Conservation (phyloP, 2,113 vertebrate genomes). For the Strix uralensis region DNA sequence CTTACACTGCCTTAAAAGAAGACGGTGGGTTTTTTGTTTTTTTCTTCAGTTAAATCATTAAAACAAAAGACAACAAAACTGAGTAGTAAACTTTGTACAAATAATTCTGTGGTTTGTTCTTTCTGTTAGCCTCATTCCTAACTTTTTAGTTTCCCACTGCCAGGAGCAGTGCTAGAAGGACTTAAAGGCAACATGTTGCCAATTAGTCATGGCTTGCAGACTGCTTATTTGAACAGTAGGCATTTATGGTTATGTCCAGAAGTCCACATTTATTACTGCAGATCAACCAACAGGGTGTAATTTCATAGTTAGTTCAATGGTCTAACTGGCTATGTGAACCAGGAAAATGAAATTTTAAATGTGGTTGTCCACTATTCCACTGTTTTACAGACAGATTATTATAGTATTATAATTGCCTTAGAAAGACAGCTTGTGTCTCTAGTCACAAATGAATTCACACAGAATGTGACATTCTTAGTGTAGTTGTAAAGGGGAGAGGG, state of each 20-base stretch:
- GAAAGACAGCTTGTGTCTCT: not conserved
- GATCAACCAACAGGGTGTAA: not conserved
- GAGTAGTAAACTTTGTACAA: not conserved
- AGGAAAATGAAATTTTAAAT: not conserved
- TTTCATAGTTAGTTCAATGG: not conserved
- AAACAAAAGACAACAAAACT: not conserved
- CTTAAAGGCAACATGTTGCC: not conserved
- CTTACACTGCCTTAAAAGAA: not conserved
- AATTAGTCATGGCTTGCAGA: not conserved
- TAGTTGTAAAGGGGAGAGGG: not conserved
- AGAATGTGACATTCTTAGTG: not conserved
- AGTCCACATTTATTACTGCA: not conserved
- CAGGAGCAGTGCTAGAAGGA: not conserved
- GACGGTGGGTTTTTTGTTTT: no score
- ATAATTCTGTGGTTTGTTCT: not conserved
- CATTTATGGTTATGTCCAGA: constrained; percentile 14
- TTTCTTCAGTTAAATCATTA: not conserved
- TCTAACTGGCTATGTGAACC: not conserved
- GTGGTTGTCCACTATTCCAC: not conserved
- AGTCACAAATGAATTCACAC: not conserved
- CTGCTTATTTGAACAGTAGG: not conserved
- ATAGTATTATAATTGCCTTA: not conserved
- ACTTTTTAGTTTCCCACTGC: not conserved
- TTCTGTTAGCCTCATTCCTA: not conserved
- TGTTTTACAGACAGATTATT: not conserved